phyloP scores from a whole-genome alignment of 1,140 invertebrate genomes.

The Plutomurus gul region DNA sequence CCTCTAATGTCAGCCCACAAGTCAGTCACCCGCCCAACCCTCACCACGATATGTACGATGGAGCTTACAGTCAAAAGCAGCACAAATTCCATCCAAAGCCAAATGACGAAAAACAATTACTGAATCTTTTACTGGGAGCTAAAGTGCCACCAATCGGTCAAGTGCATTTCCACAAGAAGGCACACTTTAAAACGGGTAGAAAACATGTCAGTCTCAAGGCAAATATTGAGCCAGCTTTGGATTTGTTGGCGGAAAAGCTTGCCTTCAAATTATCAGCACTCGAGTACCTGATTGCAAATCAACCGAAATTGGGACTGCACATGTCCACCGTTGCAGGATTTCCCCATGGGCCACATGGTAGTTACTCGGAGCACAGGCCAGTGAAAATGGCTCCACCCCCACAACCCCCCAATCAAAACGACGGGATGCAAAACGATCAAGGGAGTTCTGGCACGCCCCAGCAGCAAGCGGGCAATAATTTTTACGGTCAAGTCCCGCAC shows the following conservation, averaged over 20 bases:
- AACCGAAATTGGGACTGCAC: neutral
- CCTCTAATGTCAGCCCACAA: neutral
- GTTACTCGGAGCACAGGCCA: conserved; percentile 41
- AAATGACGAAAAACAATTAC: conserved; percentile 27
- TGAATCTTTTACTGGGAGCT: conserved; percentile 32
- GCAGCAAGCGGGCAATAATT: neutral
- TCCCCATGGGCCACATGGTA: neutral
- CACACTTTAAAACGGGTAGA: neutral
- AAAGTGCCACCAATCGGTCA: neutral
- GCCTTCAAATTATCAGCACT: conserved; percentile 36
- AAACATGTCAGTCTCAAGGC: neutral
- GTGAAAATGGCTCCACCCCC: neutral
- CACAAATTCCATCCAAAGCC: conserved; percentile 4
- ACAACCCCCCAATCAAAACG: neutral
- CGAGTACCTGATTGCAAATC: neutral
- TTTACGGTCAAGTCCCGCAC: neutral
- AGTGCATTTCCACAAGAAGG: conserved; percentile 27
- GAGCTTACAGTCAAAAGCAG: neutral
- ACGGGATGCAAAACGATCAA: neutral
- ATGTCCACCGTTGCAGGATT: neutral
- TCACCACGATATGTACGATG: neutral
- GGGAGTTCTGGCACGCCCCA: neutral
- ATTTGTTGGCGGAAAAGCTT: conserved; percentile 49
- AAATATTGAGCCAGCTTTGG: conserved; percentile 40
- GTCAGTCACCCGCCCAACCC: neutral